Base-by-base conservation (phyloP, 2,797 vertebrate genomes). In the Thaleichthys pacificus region DNA sequence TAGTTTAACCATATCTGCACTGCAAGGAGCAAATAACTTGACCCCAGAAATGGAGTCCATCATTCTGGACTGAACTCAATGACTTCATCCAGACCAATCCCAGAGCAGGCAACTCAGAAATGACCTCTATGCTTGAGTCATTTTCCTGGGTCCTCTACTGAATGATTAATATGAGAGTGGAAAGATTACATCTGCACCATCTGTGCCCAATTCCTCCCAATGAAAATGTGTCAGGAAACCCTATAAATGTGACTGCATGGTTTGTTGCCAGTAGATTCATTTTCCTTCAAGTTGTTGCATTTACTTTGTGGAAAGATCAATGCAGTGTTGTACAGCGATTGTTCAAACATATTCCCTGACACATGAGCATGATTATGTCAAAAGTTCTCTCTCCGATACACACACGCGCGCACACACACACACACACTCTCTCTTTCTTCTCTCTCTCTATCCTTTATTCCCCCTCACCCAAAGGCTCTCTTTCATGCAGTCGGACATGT, bases 111-210 rank as follows among this genome's bases (percentile, higher is more conserved):
- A 71, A 77, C 65, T 73, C 69, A 54, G 28, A 74, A 19, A 0
- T 85, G 83, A 87, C 85, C 84, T 82, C 86, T 79, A 70, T 67
- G 79, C 74, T 62, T 61, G 54, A 64, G 73, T 54, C 74, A 72
- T 79, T 79, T 80, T 67, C 72, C 67, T 78, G 56, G 57, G 81
- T 63, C 75, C 30, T 85, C 76, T 66, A 66, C 63, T 62, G 22
- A 61, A 70, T 84, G 83, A 89, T 90, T 84, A 84, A 84, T 82
- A 80, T 68, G 83, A 82, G 81, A 84, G 81, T 86, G 77, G 73
- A 67, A 65, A 87, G 80, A 85, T 89, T 85, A 89, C 72, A 91
- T 76, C 72, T 70, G 71, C 80, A 80, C 84, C 88, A 89, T 91
- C 88, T 90, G 86, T 76, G 81, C 77, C 54, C 78, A 76, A 51